Conservation (phyloP, 1,140 invertebrate genomes). For the Ganaspis sp. region DNA sequence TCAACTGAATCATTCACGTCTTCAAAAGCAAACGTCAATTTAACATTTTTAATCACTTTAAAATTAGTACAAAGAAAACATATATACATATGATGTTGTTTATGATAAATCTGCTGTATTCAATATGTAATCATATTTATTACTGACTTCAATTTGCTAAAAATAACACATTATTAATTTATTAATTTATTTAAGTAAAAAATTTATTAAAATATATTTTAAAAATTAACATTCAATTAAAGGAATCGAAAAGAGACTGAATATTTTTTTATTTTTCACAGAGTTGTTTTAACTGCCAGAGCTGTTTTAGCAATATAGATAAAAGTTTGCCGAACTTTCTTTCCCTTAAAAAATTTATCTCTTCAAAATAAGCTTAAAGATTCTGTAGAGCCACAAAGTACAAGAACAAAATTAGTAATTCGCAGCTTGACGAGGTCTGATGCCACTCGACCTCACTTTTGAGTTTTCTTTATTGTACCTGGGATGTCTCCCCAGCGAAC, state of each 20-base stretch:
- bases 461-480: constrained; percentile 62
- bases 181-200: no score
- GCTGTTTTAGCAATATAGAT: constrained; percentile 39
- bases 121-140: no score
- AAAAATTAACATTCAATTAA: no score
- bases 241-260: neutral
- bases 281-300: neutral
- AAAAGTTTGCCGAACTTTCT: constrained; percentile 57
- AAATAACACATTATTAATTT: no score
- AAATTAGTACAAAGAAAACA: neutral
- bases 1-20: neutral
- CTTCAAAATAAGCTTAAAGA: constrained; percentile 57
- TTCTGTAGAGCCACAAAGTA: constrained; percentile 64
- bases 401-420: constrained; percentile 75
- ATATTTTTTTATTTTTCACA: constrained; percentile 17
- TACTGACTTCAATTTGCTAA: no score
- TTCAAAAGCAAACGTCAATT: neutral
- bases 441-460: constrained; percentile 60
- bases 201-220: no score
- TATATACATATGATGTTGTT: neutral
- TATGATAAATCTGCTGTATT: no score
- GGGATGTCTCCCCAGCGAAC: constrained; percentile 67
- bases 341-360: constrained; percentile 40
- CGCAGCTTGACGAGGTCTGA: constrained; percentile 72
- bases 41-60: neutral